Conservation (phyloP, 2,797 vertebrate species). For the Bryconaethiops microstoma region DNA sequence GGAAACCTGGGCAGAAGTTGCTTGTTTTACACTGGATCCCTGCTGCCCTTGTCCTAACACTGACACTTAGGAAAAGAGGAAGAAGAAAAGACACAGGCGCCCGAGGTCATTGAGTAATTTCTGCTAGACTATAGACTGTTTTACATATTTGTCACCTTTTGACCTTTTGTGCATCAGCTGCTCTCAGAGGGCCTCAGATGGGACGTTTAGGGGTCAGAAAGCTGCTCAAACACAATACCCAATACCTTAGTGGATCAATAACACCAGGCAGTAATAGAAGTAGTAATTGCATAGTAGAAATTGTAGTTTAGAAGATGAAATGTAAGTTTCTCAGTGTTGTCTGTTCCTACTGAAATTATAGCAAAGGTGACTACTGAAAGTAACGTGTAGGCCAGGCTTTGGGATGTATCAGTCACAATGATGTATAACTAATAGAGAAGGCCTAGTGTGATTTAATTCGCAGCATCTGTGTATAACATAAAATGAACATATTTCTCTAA, state of each 20-base stretch:
- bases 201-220: slow-evolving; percentile 7
- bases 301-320: not conserved
- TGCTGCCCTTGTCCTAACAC: not conserved
- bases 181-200: slow-evolving; percentile 9
- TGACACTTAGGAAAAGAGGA: not conserved
- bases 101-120: slow-evolving; percentile 3
- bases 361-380: slow-evolving; percentile 2
- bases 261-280: not conserved
- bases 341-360: slow-evolving; percentile 21
- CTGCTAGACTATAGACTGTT: slow-evolving; percentile 8
- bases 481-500: not conserved
- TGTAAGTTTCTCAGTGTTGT: not conserved
- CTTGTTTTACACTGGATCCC: not conserved
- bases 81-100: not conserved
- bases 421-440: not conserved
- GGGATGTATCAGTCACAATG: not conserved
- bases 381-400: not conserved
- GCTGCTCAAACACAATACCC: not conserved
- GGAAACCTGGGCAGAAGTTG: not conserved
- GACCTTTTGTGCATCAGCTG: slow-evolving; percentile 15
- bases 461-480: not conserved
- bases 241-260: slow-evolving; percentile 3
- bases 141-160: slow-evolving; percentile 18
- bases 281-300: not conserved
- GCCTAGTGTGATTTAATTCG: not conserved